These are phyloP conservation scores for Macquaria australasica DNA, from an alignment of 2,113 vertebrate species.

Conservation along the genomic window DNA sequence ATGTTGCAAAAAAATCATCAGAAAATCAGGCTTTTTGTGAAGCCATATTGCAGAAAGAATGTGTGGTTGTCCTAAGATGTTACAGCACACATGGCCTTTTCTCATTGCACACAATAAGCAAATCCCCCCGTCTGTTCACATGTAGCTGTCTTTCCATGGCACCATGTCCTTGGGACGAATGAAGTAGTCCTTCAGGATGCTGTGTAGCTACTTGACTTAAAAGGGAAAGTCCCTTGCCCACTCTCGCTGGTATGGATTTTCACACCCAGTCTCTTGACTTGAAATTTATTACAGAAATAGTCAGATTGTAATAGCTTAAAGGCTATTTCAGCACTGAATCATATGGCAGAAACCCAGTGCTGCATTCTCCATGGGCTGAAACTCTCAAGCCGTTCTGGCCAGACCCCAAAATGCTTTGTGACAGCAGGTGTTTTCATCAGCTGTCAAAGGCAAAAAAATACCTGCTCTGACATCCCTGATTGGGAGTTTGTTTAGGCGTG, in stretches of 20 bases:
- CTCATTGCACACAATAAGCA: neutral
- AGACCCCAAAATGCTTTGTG: neutral
- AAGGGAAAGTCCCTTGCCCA: neutral
- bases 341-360: constrained; percentile 13
- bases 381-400: neutral
- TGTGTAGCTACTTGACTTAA: neutral
- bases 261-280: neutral
- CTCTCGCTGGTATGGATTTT: constrained; percentile 5
- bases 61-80: neutral
- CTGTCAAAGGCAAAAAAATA: constrained; percentile 15
- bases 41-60: neutral
- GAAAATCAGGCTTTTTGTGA: neutral
- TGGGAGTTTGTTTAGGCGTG: constrained; percentile 26
- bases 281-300: constrained; percentile 1
- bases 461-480: constrained; percentile 5
- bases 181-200: neutral
- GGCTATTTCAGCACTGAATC: constrained; percentile 5
- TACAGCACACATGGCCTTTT: neutral
- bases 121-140: neutral
- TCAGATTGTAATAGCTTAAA: neutral
- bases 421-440: constrained; percentile 26
- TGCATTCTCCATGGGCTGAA: constrained; percentile 12
- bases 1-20: neutral
- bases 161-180: neutral
- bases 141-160: neutral